A percentile compares a stretch with the other conserved stretches of the same genome.
Conservation (phyloP, 2,113 vertebrate genomes). For the Apaloderma vittatum region DNA sequence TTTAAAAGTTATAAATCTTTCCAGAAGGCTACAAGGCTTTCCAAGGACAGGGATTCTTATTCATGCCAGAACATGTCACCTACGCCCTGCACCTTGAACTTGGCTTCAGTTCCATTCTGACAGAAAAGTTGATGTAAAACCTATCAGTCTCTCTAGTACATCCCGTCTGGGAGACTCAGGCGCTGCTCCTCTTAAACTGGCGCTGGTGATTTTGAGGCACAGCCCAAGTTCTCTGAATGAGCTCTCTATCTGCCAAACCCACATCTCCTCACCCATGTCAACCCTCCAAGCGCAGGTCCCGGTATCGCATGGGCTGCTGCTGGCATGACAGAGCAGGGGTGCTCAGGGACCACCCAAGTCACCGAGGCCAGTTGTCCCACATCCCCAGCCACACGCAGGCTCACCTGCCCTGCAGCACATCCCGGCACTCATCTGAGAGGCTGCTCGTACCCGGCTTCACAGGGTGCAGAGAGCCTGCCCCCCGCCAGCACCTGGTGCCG, state of each 20-base stretch:
- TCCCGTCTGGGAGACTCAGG: background rate
- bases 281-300: background rate
- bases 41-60: background rate
- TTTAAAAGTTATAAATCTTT: background rate
- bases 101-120: background rate
- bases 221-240: background rate
- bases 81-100: background rate
- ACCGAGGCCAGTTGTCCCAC: background rate
- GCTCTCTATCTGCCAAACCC: background rate
- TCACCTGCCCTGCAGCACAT: background rate
- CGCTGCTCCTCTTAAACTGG: background rate
- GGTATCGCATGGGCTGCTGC: background rate
- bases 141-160: background rate
- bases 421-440: background rate
- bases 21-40: background rate
- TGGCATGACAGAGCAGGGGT: background rate
- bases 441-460: background rate
- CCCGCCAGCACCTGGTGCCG: background rate
- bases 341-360: background rate
- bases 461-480: accelerated
- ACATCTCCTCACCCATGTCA: background rate
- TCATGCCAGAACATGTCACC: background rate
- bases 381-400: background rate
- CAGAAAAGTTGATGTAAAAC: background rate
- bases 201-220: background rate